Conservation (phyloP, 64 coral and sea anemone species). For the Exaiptasia diaphana region DNA sequence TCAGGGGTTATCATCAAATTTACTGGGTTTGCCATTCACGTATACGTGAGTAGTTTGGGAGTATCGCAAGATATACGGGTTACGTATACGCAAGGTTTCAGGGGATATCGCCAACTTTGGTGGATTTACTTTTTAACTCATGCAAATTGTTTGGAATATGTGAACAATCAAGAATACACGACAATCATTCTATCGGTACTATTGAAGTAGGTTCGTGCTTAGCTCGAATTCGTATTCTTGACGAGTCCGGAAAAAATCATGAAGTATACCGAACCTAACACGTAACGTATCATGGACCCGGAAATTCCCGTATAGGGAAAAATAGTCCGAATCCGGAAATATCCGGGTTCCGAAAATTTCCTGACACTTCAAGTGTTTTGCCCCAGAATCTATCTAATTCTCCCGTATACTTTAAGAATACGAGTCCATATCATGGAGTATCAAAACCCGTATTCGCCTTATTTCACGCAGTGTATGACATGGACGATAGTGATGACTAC, state of each 20-base stretch:
- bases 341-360: background rate
- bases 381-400: background rate
- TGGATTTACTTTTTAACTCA: too few relatives aligned
- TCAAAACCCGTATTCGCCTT: background rate
- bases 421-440: background rate
- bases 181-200: background rate
- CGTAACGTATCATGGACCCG: background rate
- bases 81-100: too few relatives aligned
- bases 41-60: too few relatives aligned
- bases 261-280: background rate
- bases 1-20: too few relatives aligned
- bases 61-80: too few relatives aligned
- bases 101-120: too few relatives aligned
- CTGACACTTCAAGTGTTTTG: background rate
- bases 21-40: too few relatives aligned
- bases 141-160: too few relatives aligned
- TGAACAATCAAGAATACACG: background rate
- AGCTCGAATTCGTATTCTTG: background rate
- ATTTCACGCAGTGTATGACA: background rate
- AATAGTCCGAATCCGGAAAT: background rate
- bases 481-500: background rate
- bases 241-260: background rate
- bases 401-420: background rate
- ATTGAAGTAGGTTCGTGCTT: background rate
- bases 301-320: slow-evolving; percentile 1